Evolutionary conservation across 2,888 invertebrate species (phyloP), one percentile per base, ranked within the genome.

Genomic region (Ceraclea dissimilis): DNA sequence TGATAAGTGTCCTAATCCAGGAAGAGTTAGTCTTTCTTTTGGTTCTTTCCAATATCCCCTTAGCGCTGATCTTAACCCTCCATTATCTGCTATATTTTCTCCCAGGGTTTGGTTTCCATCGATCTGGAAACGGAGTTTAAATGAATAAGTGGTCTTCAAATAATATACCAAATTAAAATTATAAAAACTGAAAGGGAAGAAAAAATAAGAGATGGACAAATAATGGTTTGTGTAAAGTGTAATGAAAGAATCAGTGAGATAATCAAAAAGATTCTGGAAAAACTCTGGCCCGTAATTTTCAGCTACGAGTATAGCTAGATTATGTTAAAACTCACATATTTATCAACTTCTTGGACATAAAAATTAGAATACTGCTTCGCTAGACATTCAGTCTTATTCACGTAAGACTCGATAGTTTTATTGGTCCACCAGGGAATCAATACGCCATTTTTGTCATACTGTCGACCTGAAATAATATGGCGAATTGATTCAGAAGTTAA

Each of bases 391-490:
- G 90, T 85, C 66, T 85, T 83, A 62, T 87, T 81, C 51, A 85
- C 80, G 69, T 91, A 96, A 18, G 84, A 83, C 13, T 76, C 71
- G 49, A 90, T 83, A 0, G 93, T 92, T 46, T 75, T 73, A 63
- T 89, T 86, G 1, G 85, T 84, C 94, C 94, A 95, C 94, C 94
- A 95, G 59, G 90, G 87, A n/a, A 86, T 72, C 65, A 90, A 76
- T 71, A 92, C 92, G 11, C 95, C 95, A 63, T 83, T 78, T 66
- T 86, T 86, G 68, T 95, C 93, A 66, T 87, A 93, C 66, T 88
- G 85, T 50, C 92, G 81, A 13, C 94, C 91, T 83, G 66, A 34
- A 66, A 59, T n/a, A n/a, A n/a, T n/a, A n/a, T n/a, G n/a, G n/a
- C n/a, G n/a, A n/a, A n/a, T 71, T n/a, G 13, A 10, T n/a, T 39